Percentiles rank a stretch among this genome's conserved stretches.
Conservation (phyloP, 2,797 vertebrate species). For the Poeciliopsis gracilis region DNA sequence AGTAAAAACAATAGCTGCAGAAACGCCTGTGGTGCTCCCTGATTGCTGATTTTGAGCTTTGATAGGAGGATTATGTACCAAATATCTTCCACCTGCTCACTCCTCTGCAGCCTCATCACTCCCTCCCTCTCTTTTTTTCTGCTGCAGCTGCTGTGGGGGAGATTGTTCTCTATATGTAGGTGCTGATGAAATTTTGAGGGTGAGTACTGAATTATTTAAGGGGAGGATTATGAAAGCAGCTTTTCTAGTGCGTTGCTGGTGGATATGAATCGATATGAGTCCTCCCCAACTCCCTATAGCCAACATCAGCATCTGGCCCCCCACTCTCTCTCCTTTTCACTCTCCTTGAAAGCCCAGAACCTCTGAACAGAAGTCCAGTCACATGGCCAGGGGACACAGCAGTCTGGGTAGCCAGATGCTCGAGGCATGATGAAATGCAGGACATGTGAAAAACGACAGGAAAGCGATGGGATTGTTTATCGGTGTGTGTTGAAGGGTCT, state of each 20-base stretch:
- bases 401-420: constrained; percentile 68
- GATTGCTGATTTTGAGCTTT: constrained; percentile 24
- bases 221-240: constrained; percentile 74
- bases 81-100: constrained; percentile 38
- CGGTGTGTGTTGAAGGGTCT: constrained; percentile 41
- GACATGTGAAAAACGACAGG: constrained; percentile 35
- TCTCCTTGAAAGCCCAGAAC: constrained; percentile 42
- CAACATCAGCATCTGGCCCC: neutral
- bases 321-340: neutral
- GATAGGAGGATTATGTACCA: constrained; percentile 26
- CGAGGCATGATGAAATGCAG: constrained; percentile 41
- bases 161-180: constrained; percentile 72
- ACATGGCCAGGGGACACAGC: constrained; percentile 65
- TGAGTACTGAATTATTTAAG: constrained; percentile 79
- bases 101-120: constrained; percentile 48
- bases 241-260: constrained; percentile 62
- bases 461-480: constrained; percentile 37
- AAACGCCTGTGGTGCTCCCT: constrained; percentile 21
- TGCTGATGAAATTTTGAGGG: constrained; percentile 77
- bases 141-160: constrained; percentile 30
- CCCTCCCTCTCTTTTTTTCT: constrained; percentile 7
- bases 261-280: constrained; percentile 73
- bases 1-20: neutral
- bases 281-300: constrained; percentile 5
- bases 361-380: constrained; percentile 63